Conservation (phyloP, 2,113 vertebrate species). For the Sigmodon hispidus region DNA sequence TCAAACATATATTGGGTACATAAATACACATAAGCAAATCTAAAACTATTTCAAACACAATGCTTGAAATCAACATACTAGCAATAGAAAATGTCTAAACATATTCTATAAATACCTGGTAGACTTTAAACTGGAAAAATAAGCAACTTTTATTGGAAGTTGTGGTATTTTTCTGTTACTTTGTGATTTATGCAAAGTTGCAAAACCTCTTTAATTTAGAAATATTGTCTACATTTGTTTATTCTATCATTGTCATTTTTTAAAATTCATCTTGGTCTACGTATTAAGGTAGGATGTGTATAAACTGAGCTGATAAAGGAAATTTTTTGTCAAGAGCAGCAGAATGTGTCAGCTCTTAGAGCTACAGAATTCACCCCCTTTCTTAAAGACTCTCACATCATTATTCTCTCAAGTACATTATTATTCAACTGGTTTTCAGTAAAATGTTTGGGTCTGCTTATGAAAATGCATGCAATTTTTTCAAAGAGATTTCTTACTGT, state of each 20-base stretch:
- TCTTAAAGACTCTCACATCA: background rate
- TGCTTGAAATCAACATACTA: background rate
- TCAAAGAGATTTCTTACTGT: background rate
- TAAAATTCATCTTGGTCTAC: background rate
- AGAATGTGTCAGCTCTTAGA: background rate
- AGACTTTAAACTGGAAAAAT: background rate
- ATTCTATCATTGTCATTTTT: background rate
- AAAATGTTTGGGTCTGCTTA: background rate
- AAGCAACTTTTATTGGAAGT: background rate
- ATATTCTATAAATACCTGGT: background rate
- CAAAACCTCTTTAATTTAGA: background rate
- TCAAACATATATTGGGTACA: background rate
- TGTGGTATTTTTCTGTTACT: background rate
- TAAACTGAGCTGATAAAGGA: background rate
- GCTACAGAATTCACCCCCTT: background rate
- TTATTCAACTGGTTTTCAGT: background rate
- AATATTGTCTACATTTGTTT: constrained; percentile 2
- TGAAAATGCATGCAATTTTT: background rate
- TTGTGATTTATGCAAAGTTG: background rate
- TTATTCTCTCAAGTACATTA: background rate
- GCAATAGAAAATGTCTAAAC: background rate
- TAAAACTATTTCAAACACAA: background rate
- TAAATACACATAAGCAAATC: background rate
- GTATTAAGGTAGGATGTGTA: background rate
- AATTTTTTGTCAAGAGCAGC: background rate